Evolutionary conservation across 2,888 invertebrate genomes (phyloP), one percentile per base, ranked within the genome.

Genomic region (Eilema depressum): DNA sequence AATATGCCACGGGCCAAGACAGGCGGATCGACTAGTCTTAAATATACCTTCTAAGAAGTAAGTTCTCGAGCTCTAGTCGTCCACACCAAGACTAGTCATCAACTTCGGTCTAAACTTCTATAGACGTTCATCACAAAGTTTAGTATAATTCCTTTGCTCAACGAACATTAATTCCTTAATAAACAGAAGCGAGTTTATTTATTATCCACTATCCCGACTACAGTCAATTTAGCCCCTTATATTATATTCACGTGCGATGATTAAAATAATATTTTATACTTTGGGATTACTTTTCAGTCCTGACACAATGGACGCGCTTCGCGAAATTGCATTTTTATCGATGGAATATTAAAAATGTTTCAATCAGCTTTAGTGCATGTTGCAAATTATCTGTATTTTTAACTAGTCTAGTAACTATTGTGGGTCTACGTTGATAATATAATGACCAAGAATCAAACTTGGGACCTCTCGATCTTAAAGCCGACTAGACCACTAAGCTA

Each of bases 281-380:
- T 56, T 59, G 53, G 59, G 41, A 63, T 37, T 72, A 73, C 75
- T 76, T 79, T 78, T 81, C 72, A 63, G 66, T 47, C 33, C 14
- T 26, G 62, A 70, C 70, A 56, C 63, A 33, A 71, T 68, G 66
- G 64, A 66, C 63, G 33, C 25, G 17, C 26, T 10, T 7, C 56
- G 60, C 20, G 30, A 76, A 75, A 81, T 76, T 81, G 75, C 73
- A 73, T 74, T 81, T 77, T 75, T 75, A 73, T 71, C 73, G 63
- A 66, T 70, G 28, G 69, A 74, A 65, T 68, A 23, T 74, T 74
- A 71, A 79, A 81, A 73, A 75, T 76, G 69, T 77, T 77, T 75
- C 71, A 66, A 77, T 76, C 63, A 33, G 66, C 61, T 77, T 79
- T 72, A 41, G 78, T 69, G 71, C 69, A 53, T n/a, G 10, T 37